These are phyloP conservation scores for Sphaerophoria taeniata DNA, from an alignment of 2,888 invertebrate genomes.

Conservation along the genomic window DNA sequence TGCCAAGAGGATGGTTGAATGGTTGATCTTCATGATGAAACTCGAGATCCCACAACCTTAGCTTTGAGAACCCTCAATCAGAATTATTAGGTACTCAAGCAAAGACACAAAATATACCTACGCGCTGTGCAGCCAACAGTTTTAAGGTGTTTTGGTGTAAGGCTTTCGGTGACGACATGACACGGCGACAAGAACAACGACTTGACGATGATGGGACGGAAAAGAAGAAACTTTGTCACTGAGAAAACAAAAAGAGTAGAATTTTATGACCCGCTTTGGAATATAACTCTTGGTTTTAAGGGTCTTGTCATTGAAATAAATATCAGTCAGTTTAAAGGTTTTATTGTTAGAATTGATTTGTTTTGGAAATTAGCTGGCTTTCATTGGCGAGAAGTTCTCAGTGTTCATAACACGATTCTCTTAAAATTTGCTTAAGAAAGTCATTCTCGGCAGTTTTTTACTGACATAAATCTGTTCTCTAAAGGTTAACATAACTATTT, in stretches of 20 bases:
- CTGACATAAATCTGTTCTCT: conserved; percentile 6
- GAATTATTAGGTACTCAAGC: conserved; percentile 55
- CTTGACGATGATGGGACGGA: neutral
- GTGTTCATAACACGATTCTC: no score
- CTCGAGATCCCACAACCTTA: neutral
- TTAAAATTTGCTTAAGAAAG: neutral
- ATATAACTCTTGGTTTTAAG: conserved; percentile 64
- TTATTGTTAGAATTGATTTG: conserved; percentile 51
- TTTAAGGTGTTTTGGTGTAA: conserved; percentile 24
- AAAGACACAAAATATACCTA: conserved; percentile 47
- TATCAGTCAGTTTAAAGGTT: conserved; percentile 41
- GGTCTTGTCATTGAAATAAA: conserved; percentile 60
- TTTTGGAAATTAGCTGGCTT: neutral
- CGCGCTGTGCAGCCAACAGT: neutral
- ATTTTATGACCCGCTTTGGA: conserved; percentile 52
- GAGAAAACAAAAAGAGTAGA: conserved; percentile 39
- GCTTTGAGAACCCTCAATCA: conserved; percentile 59
- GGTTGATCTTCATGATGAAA: conserved; percentile 29
- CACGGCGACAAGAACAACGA: neutral
- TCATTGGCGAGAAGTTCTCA: no score
- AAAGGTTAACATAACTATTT: conserved; percentile 2
- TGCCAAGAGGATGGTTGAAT: conserved; percentile 25
- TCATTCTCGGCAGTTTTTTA: neutral
- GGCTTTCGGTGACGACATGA: conserved; percentile 13
- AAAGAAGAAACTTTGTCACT: conserved; percentile 38